Base-by-base conservation (phyloP, 2,797 vertebrate genomes). In the Hydrophis major region DNA sequence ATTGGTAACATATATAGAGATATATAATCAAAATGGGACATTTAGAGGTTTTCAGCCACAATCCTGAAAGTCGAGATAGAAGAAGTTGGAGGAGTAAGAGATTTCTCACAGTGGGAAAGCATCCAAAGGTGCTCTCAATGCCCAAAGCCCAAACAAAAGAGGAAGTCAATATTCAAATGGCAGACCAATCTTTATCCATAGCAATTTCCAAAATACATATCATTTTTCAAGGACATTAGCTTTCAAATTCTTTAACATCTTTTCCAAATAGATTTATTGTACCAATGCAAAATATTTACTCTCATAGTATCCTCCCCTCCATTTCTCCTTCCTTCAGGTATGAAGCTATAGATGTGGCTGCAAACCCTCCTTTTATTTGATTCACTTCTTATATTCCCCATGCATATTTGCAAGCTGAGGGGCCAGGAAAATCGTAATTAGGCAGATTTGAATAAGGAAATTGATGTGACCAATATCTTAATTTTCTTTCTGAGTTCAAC, bases 11-110 rank as follows among this genome's bases (percentile, higher is more conserved):
- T 32, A 69, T 69, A 69, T 27, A 6, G 47, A 90, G 56, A 78
- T 63, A 55, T 53, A 88, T 47, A 12, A 47, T 25, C 28, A 55
- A 91, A 42, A 92, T 55, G 78, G n/a, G 18, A 53, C 50, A 63
- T 69, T 90, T 92, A 69, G 37, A 91, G 88, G 22, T 91, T 93
- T 93, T 91, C 89, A 88, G 60, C 74, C 89, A 90, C 74, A 83
- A 37, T 28, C 87, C 74, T 25, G 27, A 28, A 27, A 90, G 74
- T 78, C 55, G 78, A 91, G 42, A 87, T 78, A 27, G 25, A 2
- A 47, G 47, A 47, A 47, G 4, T 47, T 47, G 47, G 57, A 69
- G 74, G 87, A 90, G 4, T 3, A 61, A 25, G 8, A 90, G 47
- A 91, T 86, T 93, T 88, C 78, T 50, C 42, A 61, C 22, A 53